Evolutionary conservation across 2,113 vertebrate species (phyloP).

Genomic region (Rhynchomys soricoides): DNA sequence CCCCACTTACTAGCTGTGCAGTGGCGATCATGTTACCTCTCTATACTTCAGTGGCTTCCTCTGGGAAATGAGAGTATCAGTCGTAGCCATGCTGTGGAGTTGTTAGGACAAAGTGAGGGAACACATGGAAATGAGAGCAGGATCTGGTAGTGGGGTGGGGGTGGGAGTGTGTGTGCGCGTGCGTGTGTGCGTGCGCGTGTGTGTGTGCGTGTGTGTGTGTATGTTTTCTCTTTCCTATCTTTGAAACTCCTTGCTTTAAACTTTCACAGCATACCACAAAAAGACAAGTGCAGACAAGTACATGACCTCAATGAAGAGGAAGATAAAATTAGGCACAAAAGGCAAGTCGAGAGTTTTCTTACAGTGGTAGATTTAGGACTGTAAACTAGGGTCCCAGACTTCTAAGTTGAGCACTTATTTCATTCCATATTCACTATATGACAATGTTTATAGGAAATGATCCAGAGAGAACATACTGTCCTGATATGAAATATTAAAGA

Average conservation of each 20-base stretch:
- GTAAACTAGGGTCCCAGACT: slow-evolving; percentile 68
- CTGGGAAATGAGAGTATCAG: slow-evolving; percentile 57
- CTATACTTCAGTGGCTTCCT: slow-evolving; percentile 51
- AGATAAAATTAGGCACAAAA: slow-evolving; percentile 84
- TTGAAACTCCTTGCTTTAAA: slow-evolving; percentile 82
- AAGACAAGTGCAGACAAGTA: slow-evolving; percentile 82
- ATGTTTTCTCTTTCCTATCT: slow-evolving; percentile 79
- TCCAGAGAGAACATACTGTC: slow-evolving; percentile 60
- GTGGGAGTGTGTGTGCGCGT: slow-evolving; percentile 52
- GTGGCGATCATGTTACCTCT: slow-evolving; percentile 17
- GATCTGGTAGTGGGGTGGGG: slow-evolving; percentile 65
- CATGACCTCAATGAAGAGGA: slow-evolving; percentile 83
- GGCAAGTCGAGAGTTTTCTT: slow-evolving; percentile 82
- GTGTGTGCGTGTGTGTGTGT: slow-evolving; percentile 63
- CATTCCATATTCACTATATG: slow-evolving; percentile 70
- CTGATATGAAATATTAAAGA: slow-evolving; percentile 67
- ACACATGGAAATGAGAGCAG: slow-evolving; percentile 54
- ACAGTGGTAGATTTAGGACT: slow-evolving; percentile 82
- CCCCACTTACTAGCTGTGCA: slow-evolving; percentile 52
- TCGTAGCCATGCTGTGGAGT: neutral
- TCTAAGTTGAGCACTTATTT: slow-evolving; percentile 71
- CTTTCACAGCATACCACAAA: slow-evolving; percentile 83
- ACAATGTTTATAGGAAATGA: slow-evolving; percentile 72
- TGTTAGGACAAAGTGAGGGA: slow-evolving; percentile 51
- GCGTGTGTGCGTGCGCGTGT: no score